Percentiles rank a stretch among this genome's conserved stretches.
Evolutionary conservation across 2,113 vertebrate genomes (phyloP).

Genomic region (Nyctibius bracteatus): DNA sequence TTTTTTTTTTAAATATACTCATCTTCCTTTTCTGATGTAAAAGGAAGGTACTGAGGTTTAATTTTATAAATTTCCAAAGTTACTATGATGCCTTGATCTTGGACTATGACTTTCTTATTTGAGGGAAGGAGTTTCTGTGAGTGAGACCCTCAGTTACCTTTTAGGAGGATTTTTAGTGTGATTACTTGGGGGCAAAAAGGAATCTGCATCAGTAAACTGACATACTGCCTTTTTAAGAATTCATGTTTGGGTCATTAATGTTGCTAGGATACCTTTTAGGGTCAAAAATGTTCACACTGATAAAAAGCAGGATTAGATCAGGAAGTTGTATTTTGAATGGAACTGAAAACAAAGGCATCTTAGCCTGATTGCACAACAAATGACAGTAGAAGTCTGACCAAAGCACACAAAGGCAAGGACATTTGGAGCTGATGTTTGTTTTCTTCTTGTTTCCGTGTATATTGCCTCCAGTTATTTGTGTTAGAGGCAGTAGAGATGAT

Average conservation of each 20-base stretch:
- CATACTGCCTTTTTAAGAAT: neutral
- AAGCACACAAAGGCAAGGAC: neutral
- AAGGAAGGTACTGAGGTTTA: neutral
- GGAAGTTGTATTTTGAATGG: neutral
- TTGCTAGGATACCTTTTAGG: neutral
- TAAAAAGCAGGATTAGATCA: neutral
- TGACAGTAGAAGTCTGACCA: neutral
- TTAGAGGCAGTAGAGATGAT: neutral
- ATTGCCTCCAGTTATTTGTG: neutral
- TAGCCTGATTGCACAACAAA: neutral
- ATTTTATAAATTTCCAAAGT: neutral
- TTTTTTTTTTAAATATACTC: neutral
- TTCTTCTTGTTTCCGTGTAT: neutral
- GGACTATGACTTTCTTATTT: neutral
- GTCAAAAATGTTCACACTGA: neutral
- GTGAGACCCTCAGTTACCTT: neutral
- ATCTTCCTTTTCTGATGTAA: neutral
- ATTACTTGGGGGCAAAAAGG: neutral
- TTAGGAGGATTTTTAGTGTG: neutral
- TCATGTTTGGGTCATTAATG: neutral
- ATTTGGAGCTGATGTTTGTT: neutral
- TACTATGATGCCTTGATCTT: neutral
- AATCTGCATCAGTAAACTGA: neutral
- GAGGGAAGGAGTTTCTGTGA: neutral
- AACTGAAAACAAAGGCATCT: neutral